phyloP scores from a whole-genome alignment of 2,797 vertebrate species.

The Scyliorhinus canicula region DNA sequence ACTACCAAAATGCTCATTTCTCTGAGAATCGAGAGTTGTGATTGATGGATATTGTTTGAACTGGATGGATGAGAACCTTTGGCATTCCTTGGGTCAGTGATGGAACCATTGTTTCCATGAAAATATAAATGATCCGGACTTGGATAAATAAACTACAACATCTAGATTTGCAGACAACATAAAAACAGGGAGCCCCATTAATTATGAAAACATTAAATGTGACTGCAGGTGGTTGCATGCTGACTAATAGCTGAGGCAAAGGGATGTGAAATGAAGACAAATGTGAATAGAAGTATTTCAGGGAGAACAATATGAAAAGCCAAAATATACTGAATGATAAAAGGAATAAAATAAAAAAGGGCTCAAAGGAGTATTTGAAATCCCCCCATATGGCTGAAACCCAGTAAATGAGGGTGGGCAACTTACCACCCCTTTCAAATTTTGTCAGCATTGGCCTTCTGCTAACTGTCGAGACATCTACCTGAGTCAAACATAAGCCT shows the following conservation, averaged over 20 bases:
- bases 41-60: no score
- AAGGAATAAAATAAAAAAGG: no score
- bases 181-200: not conserved
- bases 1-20: not conserved
- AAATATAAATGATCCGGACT: not conserved
- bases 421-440: no score
- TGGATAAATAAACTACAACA: not conserved
- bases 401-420: not conserved
- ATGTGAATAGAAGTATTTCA: not conserved
- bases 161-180: not conserved
- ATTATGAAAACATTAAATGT: not conserved
- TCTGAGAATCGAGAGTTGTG: not conserved
- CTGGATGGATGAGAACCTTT: not conserved
- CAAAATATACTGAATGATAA: no score
- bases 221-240: not conserved
- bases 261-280: not conserved
- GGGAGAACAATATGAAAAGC: no score
- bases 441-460: not conserved
- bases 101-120: not conserved
- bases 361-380: no score
- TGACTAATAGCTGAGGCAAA: not conserved
- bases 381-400: not conserved
- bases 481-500: not conserved
- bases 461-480: not conserved
- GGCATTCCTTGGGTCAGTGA: not conserved